Evolutionary conservation across 2,113 vertebrate genomes (phyloP).

Genomic region (Synodontis membranacea): DNA sequence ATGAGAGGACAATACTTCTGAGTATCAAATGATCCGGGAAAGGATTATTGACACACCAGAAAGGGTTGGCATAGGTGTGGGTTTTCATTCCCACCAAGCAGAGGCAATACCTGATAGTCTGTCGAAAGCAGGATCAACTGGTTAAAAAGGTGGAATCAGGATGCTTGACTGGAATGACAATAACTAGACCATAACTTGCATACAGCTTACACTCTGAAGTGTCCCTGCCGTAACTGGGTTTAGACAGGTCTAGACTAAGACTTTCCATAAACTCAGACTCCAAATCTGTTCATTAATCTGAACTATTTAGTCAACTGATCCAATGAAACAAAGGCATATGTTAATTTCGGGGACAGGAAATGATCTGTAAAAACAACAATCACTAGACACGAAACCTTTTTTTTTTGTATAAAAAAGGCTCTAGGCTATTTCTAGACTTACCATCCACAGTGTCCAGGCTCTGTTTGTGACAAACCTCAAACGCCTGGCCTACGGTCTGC

Average conservation of each 20-base stretch:
- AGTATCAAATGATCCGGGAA: too few relatives aligned
- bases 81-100: background rate
- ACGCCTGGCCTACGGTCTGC: conserved; percentile 91
- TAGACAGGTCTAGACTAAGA: background rate
- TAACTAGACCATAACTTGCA: background rate
- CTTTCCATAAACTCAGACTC: background rate
- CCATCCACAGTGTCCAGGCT: conserved; percentile 73
- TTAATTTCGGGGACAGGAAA: background rate
- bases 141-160: background rate
- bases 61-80: too few relatives aligned
- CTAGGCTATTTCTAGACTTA: conserved; percentile 9
- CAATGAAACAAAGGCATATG: background rate
- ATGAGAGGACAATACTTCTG: too few relatives aligned
- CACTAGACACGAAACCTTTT: background rate
- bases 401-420: background rate
- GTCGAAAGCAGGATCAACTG: background rate
- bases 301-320: background rate
- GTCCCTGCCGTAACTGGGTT: background rate
- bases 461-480: conserved; percentile 96
- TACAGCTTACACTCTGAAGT: background rate
- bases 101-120: background rate
- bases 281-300: background rate
- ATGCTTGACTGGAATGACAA: background rate
- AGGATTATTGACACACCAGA: too few relatives aligned
- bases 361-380: background rate